A percentile compares a stretch with the other conserved stretches of the same genome.
Evolutionary conservation across 2,113 vertebrate species (phyloP).

Genomic region (Actinemys pallida): DNA sequence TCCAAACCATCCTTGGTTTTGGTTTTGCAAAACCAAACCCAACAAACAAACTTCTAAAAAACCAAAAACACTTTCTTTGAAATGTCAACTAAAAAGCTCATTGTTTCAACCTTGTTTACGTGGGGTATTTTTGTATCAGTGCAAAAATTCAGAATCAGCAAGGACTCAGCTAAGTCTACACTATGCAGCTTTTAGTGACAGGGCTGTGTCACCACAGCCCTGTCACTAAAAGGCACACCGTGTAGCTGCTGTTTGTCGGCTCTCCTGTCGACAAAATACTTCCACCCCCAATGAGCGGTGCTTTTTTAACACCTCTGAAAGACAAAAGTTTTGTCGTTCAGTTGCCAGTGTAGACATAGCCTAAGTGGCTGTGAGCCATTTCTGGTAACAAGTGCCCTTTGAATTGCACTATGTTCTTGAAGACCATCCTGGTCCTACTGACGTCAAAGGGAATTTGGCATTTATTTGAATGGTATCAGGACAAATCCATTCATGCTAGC

Average conservation of each 20-base stretch:
- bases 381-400: neutral
- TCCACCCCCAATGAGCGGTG: too few relatives aligned
- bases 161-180: neutral
- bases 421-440: neutral
- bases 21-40: neutral
- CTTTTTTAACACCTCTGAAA: too few relatives aligned
- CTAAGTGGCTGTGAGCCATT: neutral
- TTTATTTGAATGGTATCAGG: neutral
- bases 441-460: neutral
- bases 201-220: too few relatives aligned
- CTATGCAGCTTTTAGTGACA: too few relatives aligned
- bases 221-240: too few relatives aligned
- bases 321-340: too few relatives aligned
- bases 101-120: neutral
- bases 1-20: neutral
- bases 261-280: too few relatives aligned
- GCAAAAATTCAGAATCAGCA: neutral
- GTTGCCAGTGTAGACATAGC: too few relatives aligned
- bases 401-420: neutral
- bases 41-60: neutral
- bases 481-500: neutral
- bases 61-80: constrained; percentile 25
- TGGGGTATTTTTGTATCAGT: accelerated
- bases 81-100: constrained; percentile 9
- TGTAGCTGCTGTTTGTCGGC: too few relatives aligned